phyloP scores from a whole-genome alignment of 2,113 vertebrate species.

The Scolopax mira region DNA sequence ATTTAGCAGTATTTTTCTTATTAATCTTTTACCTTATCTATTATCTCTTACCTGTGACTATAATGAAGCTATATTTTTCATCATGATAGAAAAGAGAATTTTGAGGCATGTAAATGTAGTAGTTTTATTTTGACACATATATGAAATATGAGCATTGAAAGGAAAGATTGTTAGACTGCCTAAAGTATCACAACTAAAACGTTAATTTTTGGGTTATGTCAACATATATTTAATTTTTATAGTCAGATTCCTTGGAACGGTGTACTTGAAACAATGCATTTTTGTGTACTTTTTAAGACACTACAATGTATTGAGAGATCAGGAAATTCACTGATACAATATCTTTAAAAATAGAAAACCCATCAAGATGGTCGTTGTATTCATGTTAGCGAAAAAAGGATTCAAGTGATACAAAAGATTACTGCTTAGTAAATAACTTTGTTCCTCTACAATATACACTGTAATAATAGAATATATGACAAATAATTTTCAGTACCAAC shows the following conservation, averaged over 20 bases:
- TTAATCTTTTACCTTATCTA: too few species aligned
- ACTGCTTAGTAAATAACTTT: neutral
- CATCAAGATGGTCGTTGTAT: neutral
- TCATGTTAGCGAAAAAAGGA: neutral
- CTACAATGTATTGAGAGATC: neutral
- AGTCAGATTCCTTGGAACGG: neutral
- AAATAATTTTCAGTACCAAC: neutral
- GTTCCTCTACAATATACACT: neutral
- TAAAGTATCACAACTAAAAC: slow-evolving; percentile 48
- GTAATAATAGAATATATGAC: neutral
- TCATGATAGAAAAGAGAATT: slow-evolving; percentile 2
- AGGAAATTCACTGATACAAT: neutral
- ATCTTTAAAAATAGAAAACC: neutral
- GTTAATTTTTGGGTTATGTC: neutral
- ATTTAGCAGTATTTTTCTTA: neutral
- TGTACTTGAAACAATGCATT: neutral
- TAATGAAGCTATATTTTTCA: neutral
- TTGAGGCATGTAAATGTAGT: neutral
- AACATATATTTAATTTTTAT: slow-evolving; percentile 58
- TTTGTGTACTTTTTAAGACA: neutral
- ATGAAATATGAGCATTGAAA: slow-evolving; percentile 31
- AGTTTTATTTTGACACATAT: neutral
- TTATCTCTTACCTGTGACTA: neutral
- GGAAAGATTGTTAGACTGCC: slow-evolving; percentile 9
- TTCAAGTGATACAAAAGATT: neutral